These are phyloP conservation scores for Tragelaphus scriptus DNA, from an alignment of 2,113 vertebrate species.

Conservation along the genomic window DNA sequence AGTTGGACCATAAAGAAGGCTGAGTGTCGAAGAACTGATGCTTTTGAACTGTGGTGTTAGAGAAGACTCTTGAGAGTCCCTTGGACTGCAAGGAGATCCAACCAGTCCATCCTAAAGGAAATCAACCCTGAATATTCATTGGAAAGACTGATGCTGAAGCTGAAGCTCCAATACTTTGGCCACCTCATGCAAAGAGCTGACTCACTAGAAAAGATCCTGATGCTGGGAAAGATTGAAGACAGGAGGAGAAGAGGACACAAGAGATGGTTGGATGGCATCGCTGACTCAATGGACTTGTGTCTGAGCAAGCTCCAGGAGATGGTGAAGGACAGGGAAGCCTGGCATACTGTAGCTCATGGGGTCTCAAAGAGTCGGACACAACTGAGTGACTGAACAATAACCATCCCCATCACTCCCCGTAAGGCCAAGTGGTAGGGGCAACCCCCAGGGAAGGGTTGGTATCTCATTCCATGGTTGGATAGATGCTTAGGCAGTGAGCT, in stretches of 20 bases:
- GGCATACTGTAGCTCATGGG: accelerated
- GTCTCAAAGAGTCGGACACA: background rate
- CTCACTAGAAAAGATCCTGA: background rate
- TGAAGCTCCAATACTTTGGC: background rate
- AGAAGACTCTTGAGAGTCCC: background rate
- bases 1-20: background rate
- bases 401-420: background rate
- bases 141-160: background rate
- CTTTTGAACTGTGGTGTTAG: background rate
- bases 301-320: background rate
- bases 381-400: background rate
- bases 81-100: background rate
- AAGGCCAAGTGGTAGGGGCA: background rate
- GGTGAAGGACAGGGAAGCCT: background rate
- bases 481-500: background rate
- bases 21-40: background rate
- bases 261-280: background rate
- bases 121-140: background rate
- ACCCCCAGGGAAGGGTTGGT: background rate
- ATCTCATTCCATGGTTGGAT: background rate
- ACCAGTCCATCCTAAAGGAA: background rate
- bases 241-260: background rate
- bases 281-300: background rate
- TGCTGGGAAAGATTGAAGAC: background rate
- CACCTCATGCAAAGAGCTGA: background rate